phyloP scores from a whole-genome alignment of 2,113 vertebrate genomes.

The Scolopax mira region DNA sequence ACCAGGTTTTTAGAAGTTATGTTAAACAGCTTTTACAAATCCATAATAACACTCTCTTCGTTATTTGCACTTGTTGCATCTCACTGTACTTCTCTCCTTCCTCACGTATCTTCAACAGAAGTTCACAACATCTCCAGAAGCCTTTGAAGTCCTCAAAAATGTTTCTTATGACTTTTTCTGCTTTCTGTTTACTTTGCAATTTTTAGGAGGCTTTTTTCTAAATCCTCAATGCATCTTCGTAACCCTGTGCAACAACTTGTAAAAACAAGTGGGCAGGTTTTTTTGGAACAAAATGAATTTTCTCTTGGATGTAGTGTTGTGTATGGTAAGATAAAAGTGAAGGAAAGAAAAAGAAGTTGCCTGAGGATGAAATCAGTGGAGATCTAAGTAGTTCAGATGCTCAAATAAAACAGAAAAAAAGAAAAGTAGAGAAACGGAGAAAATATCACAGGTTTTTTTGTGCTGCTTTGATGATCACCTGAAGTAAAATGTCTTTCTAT shows the following conservation, averaged over 20 bases:
- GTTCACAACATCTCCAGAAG: background rate
- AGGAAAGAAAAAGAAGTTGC: background rate
- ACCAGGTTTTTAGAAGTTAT: background rate
- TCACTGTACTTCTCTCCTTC: background rate
- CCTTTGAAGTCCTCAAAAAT: background rate
- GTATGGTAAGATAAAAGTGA: background rate
- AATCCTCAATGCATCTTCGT: background rate
- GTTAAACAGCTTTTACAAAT: conserved; percentile 3
- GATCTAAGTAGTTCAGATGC: background rate
- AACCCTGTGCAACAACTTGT: background rate
- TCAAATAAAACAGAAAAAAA: background rate
- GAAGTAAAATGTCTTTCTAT: background rate
- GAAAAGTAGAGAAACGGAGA: background rate
- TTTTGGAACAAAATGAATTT: background rate
- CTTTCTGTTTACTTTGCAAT: background rate
- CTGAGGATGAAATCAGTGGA: background rate
- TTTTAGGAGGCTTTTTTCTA: background rate
- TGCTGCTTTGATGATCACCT: background rate
- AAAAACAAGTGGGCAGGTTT: background rate
- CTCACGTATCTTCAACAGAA: background rate
- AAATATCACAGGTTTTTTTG: background rate
- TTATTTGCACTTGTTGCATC: background rate
- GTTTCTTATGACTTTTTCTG: background rate
- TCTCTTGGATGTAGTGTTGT: background rate
- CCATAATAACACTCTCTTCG: background rate